Evolutionary conservation across 2,113 vertebrate species (phyloP).

Genomic region (Sander vitreus): DNA sequence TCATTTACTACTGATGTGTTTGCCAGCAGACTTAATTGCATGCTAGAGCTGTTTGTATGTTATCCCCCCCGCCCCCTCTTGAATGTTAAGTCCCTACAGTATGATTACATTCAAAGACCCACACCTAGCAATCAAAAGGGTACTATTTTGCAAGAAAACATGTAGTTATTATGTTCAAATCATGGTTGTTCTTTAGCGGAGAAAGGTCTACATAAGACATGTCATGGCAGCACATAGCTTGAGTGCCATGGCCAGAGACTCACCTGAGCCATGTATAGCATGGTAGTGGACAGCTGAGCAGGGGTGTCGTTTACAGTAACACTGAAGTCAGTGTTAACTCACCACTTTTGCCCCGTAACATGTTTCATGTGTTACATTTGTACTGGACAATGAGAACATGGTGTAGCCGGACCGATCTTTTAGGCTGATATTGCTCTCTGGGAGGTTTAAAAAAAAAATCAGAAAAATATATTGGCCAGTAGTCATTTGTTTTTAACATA

Average conservation of each 20-base stretch:
- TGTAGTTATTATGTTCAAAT: constrained; percentile 23
- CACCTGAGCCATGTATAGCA: constrained; percentile 26
- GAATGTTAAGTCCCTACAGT: not conserved
- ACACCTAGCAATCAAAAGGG: constrained; percentile 41
- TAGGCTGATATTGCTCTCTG: too few species aligned
- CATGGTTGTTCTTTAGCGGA: not conserved
- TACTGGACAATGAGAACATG: not conserved
- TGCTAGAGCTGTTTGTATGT: constrained; percentile 21
- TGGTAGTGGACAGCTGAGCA: constrained; percentile 29
- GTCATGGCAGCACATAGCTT: constrained; percentile 21
- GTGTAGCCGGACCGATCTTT: not conserved
- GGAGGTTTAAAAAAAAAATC: too few species aligned
- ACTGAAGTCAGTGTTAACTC: constrained; percentile 12
- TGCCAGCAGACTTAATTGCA: constrained; percentile 57
- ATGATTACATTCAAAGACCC: constrained; percentile 37
- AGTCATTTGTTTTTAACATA: too few species aligned
- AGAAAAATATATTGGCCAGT: too few species aligned
- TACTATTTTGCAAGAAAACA: constrained; percentile 24
- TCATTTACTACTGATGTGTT: constrained; percentile 49
- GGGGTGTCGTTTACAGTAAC: constrained; percentile 46
- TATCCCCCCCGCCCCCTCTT: not conserved
- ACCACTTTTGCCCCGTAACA: not conserved
- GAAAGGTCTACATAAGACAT: constrained; percentile 1
- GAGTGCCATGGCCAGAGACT: constrained; percentile 19
- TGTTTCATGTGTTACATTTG: not conserved